phyloP scores from a whole-genome alignment of 2,888 invertebrate species.

The Andrena camellia region DNA sequence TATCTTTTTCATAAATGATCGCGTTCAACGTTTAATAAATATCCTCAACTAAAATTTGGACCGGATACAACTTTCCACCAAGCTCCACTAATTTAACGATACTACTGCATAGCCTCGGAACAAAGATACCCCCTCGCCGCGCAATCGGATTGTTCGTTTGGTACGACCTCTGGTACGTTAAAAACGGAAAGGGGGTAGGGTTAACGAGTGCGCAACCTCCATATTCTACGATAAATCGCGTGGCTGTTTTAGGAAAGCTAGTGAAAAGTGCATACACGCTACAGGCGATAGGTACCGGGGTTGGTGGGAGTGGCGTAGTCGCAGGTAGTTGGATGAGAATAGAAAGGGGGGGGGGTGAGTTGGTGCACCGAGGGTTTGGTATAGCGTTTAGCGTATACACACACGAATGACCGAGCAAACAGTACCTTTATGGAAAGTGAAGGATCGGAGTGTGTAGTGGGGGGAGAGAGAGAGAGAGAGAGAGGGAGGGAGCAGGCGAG shows the following conservation, averaged over 20 bases:
- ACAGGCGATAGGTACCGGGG: slow-evolving; percentile 66
- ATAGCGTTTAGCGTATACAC: slow-evolving; percentile 72
- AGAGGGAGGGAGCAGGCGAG: slow-evolving; percentile 27
- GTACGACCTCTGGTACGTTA: slow-evolving; percentile 16
- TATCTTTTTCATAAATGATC: neutral
- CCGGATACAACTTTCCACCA: neutral
- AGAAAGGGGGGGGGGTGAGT: slow-evolving; percentile 66
- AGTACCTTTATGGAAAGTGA: slow-evolving; percentile 75
- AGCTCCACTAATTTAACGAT: neutral
- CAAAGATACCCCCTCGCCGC: neutral
- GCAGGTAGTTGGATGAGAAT: slow-evolving; percentile 67
- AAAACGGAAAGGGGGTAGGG: slow-evolving; percentile 2
- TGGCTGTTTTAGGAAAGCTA: slow-evolving; percentile 64
- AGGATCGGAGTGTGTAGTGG: slow-evolving; percentile 63
- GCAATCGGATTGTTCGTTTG: slow-evolving; percentile 49
- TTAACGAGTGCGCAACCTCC: slow-evolving; percentile 60
- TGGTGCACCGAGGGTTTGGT: slow-evolving; percentile 65
- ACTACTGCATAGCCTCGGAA: neutral
- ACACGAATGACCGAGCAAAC: slow-evolving; percentile 58
- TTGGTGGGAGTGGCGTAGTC: slow-evolving; percentile 62
- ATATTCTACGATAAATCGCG: slow-evolving; percentile 65
- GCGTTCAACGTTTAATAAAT: neutral
- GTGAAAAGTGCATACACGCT: slow-evolving; percentile 62
- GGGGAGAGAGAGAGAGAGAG: slow-evolving; percentile 1
- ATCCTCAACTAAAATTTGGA: neutral